phyloP scores from a whole-genome alignment of 2,113 vertebrate species.

The Dromas ardeola region DNA sequence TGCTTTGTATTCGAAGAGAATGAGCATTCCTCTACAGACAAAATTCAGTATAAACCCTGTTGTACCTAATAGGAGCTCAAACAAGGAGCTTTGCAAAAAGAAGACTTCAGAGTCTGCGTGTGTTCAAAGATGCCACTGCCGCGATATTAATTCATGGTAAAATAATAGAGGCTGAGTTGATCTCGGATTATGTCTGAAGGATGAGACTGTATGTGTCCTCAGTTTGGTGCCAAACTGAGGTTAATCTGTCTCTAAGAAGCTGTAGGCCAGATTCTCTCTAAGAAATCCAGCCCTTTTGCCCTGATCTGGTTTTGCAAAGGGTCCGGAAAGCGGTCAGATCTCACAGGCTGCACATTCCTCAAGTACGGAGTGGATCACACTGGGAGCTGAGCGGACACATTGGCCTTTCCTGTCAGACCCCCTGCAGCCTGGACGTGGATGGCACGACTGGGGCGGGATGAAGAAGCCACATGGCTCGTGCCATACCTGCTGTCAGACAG shows the following conservation, averaged over 20 bases:
- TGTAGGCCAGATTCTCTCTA: conserved; percentile 36
- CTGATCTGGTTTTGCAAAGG: background rate
- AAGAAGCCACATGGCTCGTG: background rate
- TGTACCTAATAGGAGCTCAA: background rate
- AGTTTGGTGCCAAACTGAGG: conserved; percentile 27
- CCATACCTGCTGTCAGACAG: background rate
- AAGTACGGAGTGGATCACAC: background rate
- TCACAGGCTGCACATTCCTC: background rate
- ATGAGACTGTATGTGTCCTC: conserved; percentile 18
- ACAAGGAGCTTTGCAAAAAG: background rate
- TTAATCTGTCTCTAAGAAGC: conserved; percentile 62
- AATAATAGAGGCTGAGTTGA: background rate
- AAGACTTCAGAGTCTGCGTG: background rate
- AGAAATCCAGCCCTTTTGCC: conserved; percentile 53
- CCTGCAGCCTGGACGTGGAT: background rate
- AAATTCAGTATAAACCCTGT: background rate
- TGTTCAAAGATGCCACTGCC: background rate
- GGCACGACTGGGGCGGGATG: too few species aligned
- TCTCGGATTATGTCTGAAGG: conserved; percentile 50
- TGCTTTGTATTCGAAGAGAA: background rate
- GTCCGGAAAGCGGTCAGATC: background rate
- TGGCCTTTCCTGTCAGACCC: background rate
- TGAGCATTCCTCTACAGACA: background rate
- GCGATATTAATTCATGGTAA: background rate
- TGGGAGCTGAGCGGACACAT: background rate